phyloP scores from a whole-genome alignment of 2,888 invertebrate species.

The Hecatera dysodea region DNA sequence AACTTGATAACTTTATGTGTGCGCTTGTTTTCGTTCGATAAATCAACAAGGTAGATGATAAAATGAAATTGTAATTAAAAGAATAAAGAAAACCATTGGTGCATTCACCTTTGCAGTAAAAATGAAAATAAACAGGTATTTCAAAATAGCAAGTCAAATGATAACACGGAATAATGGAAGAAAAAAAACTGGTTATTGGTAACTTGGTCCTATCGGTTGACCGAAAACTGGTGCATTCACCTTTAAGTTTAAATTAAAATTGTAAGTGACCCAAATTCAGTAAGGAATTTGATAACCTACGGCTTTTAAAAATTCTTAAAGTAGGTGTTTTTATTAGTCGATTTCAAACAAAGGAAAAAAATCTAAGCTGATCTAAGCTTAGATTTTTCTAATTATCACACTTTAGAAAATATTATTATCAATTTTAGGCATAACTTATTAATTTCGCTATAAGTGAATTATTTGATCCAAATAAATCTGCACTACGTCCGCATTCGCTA shows the following conservation, averaged over 20 bases:
- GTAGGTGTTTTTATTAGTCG: not conserved
- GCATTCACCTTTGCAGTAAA: not conserved
- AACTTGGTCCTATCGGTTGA: constrained; percentile 1
- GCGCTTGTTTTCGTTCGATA: not conserved
- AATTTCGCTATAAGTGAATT: constrained; percentile 5
- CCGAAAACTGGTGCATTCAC: constrained; percentile 49
- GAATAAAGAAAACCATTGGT: not conserved
- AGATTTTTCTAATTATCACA: not conserved
- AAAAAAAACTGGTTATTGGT: constrained; percentile 21
- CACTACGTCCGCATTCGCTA: constrained; percentile 35
- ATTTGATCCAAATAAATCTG: constrained; percentile 17
- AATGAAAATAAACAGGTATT: not conserved
- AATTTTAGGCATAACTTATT: not conserved
- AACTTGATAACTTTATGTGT: constrained; percentile 8
- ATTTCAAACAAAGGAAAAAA: too few species aligned
- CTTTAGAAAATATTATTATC: too few species aligned
- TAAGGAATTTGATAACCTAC: constrained; percentile 8
- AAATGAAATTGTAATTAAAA: constrained; percentile 11
- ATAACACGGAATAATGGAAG: constrained; percentile 13
- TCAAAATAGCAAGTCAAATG: not conserved
- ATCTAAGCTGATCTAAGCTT: too few species aligned
- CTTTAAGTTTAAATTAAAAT: constrained; percentile 15
- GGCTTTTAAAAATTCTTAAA: not conserved
- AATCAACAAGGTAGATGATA: constrained; percentile 12
- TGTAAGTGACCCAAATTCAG: constrained; percentile 16